Evolutionary conservation across 2,888 invertebrate species (phyloP).

Genomic region (Callimorpha dominula): DNA sequence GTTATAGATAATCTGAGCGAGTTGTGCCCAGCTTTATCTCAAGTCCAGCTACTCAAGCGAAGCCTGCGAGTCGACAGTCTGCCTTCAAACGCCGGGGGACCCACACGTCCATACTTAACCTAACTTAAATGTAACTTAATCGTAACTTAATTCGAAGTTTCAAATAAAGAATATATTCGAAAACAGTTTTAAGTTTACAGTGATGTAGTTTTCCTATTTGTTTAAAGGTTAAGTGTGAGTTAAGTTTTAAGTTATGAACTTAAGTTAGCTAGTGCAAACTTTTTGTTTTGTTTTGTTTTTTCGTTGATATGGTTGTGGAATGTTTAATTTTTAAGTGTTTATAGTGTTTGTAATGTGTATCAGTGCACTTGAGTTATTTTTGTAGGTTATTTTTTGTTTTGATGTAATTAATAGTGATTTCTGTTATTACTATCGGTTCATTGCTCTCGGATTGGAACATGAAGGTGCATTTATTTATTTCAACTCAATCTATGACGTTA

Average conservation of each 20-base stretch:
- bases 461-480: neutral
- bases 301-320: slow-evolving; percentile 57
- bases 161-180: slow-evolving; percentile 33
- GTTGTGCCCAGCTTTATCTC: slow-evolving; percentile 49
- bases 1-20: slow-evolving; percentile 43
- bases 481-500: neutral
- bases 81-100: slow-evolving; percentile 44
- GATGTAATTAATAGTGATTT: neutral
- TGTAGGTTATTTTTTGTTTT: neutral
- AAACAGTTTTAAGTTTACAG: slow-evolving; percentile 30
- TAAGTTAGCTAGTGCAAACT: slow-evolving; percentile 56
- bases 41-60: slow-evolving; percentile 44
- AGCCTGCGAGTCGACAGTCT: slow-evolving; percentile 59
- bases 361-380: slow-evolving; percentile 23
- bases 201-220: slow-evolving; percentile 26
- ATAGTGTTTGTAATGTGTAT: slow-evolving; percentile 45
- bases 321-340: slow-evolving; percentile 59
- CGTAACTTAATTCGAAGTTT: slow-evolving; percentile 57
- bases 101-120: slow-evolving; percentile 56
- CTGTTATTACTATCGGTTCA: slow-evolving; percentile 3
- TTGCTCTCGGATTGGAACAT: neutral
- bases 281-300: slow-evolving; percentile 61
- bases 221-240: slow-evolving; percentile 38
- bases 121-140: slow-evolving; percentile 54
- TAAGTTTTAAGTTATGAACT: slow-evolving; percentile 45